Percentiles rank a stretch among this genome's conserved stretches.
phyloP scores from a whole-genome alignment of 35 echinoderm and acorn worm species.

The Lytechinus variegatus region DNA sequence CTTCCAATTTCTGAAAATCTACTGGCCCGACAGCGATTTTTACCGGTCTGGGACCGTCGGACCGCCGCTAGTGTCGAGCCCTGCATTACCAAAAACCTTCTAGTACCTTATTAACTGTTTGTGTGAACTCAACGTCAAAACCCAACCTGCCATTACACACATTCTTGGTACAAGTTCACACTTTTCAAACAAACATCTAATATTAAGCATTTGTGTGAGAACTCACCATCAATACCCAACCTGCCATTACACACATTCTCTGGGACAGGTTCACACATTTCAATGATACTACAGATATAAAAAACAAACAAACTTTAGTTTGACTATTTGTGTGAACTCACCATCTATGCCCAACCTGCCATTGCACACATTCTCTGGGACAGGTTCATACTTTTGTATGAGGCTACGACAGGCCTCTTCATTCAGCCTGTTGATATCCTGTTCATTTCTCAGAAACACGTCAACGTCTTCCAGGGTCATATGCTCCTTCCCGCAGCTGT shows the following conservation, averaged over 20 bases:
- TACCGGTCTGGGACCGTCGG: too few species aligned
- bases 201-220: neutral
- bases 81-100: too few species aligned
- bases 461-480: slow-evolving; percentile 78
- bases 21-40: too few species aligned
- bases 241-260: slow-evolving; percentile 85
- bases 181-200: too few species aligned
- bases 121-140: slow-evolving; percentile 78
- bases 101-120: too few species aligned
- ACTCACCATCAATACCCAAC: slow-evolving; percentile 94
- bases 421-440: slow-evolving; percentile 52
- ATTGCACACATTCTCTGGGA: slow-evolving; percentile 88
- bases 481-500: slow-evolving; percentile 80
- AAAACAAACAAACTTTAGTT: too few species aligned
- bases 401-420: slow-evolving; percentile 60
- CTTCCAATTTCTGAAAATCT: too few species aligned
- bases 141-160: slow-evolving; percentile 79
- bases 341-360: slow-evolving; percentile 92
- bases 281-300: too few species aligned
- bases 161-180: slow-evolving; percentile 91
- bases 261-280: slow-evolving; percentile 77
- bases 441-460: slow-evolving; percentile 73
- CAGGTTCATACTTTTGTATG: slow-evolving; percentile 85
- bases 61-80: too few species aligned
- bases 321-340: slow-evolving; percentile 34